phyloP scores from a whole-genome alignment of 2,888 invertebrate species.

The Tipula confusa region DNA sequence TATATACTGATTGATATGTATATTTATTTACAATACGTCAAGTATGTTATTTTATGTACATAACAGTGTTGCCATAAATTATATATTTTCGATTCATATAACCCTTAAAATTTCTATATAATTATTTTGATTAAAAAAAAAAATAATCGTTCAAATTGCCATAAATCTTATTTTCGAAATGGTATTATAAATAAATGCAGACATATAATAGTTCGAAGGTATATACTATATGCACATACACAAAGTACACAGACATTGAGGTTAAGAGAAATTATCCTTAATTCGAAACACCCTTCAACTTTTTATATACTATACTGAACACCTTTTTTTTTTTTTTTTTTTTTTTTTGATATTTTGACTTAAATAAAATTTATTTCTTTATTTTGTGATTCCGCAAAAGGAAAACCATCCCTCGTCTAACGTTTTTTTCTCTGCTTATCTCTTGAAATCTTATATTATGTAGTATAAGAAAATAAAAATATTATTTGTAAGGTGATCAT shows the following conservation, averaged over 20 bases:
- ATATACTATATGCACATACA: not conserved
- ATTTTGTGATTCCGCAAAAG: slow-evolving; percentile 3
- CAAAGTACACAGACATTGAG: slow-evolving; percentile 6
- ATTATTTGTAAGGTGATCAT: not conserved
- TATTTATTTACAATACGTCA: not conserved
- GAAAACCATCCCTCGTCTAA: not conserved
- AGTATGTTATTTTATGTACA: not conserved
- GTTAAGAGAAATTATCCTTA: slow-evolving; percentile 16
- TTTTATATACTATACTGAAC: not conserved
- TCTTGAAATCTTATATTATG: slow-evolving; percentile 7
- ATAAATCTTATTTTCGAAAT: not conserved
- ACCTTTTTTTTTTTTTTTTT: not conserved
- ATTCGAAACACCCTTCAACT: not conserved
- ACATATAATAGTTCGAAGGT: slow-evolving; percentile 1
- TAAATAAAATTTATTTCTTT: slow-evolving; percentile 25
- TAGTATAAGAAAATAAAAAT: not conserved
- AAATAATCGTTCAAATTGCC: not conserved
- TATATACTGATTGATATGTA: not conserved
- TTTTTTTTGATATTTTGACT: not conserved
- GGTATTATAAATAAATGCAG: not conserved
- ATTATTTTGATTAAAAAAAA: not conserved
- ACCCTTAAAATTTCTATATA: not conserved
- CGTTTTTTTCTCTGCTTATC: not conserved
- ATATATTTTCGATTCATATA: not conserved
- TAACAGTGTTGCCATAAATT: not conserved